Evolutionary conservation across 2,888 invertebrate genomes (phyloP).

Genomic region (Hirtodrosophila duncani): DNA sequence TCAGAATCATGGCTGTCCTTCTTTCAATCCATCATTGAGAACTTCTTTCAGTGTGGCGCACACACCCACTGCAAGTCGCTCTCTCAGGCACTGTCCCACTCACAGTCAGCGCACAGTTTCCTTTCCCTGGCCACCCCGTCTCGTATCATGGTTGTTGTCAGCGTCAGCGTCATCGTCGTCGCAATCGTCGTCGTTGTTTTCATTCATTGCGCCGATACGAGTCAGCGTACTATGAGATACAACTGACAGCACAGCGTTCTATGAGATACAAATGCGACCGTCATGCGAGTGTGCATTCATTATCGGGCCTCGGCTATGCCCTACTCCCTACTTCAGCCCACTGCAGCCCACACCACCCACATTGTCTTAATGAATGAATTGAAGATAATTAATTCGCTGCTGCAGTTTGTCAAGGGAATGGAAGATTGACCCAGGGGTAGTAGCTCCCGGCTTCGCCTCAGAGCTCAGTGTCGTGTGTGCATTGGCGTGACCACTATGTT

Average conservation of each 20-base stretch:
- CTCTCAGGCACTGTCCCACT: too few species aligned
- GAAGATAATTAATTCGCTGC: constrained; percentile 69
- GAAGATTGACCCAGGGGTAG: constrained; percentile 2
- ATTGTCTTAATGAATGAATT: constrained; percentile 72
- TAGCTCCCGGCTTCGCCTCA: background rate
- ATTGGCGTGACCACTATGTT: constrained; percentile 13
- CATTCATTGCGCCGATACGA: constrained; percentile 53
- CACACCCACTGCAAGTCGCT: too few species aligned
- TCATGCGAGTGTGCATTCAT: constrained; percentile 57
- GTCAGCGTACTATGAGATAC: constrained; percentile 47
- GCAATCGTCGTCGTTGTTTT: constrained; percentile 28
- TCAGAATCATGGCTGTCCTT: too few species aligned
- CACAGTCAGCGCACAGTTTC: too few species aligned
- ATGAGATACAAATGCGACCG: constrained; percentile 36
- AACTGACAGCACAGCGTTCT: constrained; percentile 27
- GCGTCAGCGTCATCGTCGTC: constrained; percentile 17
- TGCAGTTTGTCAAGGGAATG: constrained; percentile 44
- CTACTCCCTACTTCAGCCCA: constrained; percentile 8
- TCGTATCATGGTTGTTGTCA: too few species aligned
- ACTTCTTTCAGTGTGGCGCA: too few species aligned
- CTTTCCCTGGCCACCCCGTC: too few species aligned
- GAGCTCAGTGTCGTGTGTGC: constrained; percentile 6
- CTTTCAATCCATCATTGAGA: too few species aligned
- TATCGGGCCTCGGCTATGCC: constrained; percentile 40
- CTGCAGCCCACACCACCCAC: constrained; percentile 30